Conservation (phyloP, 2,797 vertebrate genomes). For the Hybognathus amarus region DNA sequence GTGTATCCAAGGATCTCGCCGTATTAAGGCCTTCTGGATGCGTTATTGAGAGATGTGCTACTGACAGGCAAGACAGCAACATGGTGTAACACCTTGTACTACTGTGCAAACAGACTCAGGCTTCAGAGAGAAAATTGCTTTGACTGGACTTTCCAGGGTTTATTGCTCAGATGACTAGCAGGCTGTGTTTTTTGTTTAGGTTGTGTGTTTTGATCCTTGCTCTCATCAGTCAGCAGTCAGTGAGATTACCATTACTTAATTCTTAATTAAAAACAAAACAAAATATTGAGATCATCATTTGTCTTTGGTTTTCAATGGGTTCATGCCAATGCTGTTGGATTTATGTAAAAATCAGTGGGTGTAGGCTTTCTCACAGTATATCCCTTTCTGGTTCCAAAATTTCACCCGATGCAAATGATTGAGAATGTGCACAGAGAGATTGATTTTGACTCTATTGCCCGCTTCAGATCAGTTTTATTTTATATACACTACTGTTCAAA, state of each 20-base stretch:
- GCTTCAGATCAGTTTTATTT: background rate
- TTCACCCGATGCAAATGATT: background rate
- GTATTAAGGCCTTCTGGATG: conserved; percentile 23
- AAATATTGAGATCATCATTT: conserved; percentile 1
- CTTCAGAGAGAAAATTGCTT: background rate
- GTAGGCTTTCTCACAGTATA: background rate
- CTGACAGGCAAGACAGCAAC: conserved; percentile 26
- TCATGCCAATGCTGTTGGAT: background rate
- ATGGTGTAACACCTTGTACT: conserved; percentile 42
- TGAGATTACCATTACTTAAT: background rate
- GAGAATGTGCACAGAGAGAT: background rate
- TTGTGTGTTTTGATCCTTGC: too few relatives aligned
- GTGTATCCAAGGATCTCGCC: conserved; percentile 5
- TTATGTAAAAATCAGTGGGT: conserved; percentile 18
- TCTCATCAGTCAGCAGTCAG: background rate
- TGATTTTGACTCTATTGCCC: background rate
- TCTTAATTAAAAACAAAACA: too few relatives aligned
- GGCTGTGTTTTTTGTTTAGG: background rate
- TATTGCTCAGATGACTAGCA: background rate
- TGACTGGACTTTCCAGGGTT: background rate
- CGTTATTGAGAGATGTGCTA: conserved; percentile 4
- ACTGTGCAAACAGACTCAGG: conserved; percentile 14
- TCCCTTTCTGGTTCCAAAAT: conserved; percentile 1
- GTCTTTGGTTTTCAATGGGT: background rate
- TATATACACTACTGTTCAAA: background rate